Evolutionary conservation across 2,113 vertebrate genomes (phyloP).

Genomic region (Phrynocephalus versicolor): DNA sequence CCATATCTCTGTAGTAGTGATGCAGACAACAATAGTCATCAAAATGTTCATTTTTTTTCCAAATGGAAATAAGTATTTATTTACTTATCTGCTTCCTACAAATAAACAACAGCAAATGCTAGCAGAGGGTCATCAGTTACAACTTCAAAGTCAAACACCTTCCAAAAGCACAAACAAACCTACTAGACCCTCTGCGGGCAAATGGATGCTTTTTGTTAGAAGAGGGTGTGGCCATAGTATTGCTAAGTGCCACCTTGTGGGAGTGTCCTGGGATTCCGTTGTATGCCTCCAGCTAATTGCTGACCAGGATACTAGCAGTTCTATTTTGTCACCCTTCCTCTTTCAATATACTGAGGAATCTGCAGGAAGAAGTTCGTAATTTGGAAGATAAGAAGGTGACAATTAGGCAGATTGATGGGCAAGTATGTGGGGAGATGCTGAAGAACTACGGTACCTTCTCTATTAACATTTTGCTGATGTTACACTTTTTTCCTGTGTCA

Average conservation of each 20-base stretch:
- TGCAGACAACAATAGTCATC: too few species aligned
- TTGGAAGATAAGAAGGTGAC: not conserved
- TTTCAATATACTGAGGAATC: not conserved
- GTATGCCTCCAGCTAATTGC: not conserved
- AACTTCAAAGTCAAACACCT: too few species aligned
- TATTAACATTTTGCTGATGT: constrained; percentile 58
- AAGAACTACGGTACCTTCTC: not conserved
- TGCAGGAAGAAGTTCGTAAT: not conserved
- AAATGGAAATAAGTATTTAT: too few species aligned
- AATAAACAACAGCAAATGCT: too few species aligned
- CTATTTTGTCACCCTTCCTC: rapidly evolving
- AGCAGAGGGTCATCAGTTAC: too few species aligned
- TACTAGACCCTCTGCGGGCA: not conserved
- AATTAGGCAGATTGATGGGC: constrained; percentile 31
- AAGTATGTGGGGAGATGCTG: not conserved
- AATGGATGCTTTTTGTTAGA: too few species aligned
- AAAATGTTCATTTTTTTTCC: too few species aligned
- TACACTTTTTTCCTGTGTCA: constrained; percentile 33
- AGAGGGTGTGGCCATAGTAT: not conserved
- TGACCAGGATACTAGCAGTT: not conserved
- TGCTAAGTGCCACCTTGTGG: not conserved
- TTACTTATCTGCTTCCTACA: too few species aligned
- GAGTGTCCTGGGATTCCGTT: not conserved
- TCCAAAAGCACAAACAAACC: not conserved
- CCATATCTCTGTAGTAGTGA: too few species aligned